These are phyloP conservation scores for Cebidichthys violaceus DNA, from an alignment of 2,113 vertebrate species.

Conservation along the genomic window DNA sequence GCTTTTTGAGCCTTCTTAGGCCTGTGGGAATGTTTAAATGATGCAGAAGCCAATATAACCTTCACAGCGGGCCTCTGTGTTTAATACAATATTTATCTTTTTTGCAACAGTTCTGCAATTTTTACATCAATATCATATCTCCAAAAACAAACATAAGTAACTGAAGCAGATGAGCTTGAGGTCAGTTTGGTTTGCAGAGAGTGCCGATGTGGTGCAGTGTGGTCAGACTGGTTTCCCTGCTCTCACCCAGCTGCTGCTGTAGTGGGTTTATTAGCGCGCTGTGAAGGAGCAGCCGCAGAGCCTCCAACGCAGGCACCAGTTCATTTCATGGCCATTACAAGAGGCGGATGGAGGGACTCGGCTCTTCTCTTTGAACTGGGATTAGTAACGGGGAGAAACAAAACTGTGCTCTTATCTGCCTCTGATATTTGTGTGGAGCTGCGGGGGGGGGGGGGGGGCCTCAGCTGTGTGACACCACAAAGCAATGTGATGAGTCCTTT, in stretches of 20 bases:
- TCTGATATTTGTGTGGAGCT: conserved; percentile 48
- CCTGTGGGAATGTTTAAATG: not conserved
- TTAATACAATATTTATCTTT: conserved; percentile 22
- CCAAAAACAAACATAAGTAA: conserved; percentile 33
- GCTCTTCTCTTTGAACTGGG: conserved; percentile 69
- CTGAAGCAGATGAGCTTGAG: conserved; percentile 15
- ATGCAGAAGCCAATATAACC: conserved; percentile 2
- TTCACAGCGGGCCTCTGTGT: not conserved
- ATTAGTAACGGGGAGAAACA: conserved; percentile 66
- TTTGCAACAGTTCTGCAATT: conserved; percentile 17
- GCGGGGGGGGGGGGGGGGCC: conserved; percentile 14
- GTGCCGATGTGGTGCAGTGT: not conserved
- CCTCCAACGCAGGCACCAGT: conserved; percentile 14
- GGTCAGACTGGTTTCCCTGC: not conserved
- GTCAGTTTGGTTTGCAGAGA: conserved; percentile 19
- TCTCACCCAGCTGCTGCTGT: conserved; percentile 4
- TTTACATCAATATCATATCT: conserved; percentile 31
- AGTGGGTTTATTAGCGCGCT: conserved; percentile 2
- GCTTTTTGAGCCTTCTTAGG: conserved; percentile 2
- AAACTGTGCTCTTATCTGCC: conserved; percentile 64
- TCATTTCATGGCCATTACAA: conserved; percentile 75
- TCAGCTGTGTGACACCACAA: conserved; percentile 10
- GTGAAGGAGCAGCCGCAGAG: conserved; percentile 20
- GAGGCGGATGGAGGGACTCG: conserved; percentile 37
- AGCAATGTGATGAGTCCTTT: conserved; percentile 33